phyloP scores from a whole-genome alignment of 2,113 vertebrate species.

The Blennius ocellaris region DNA sequence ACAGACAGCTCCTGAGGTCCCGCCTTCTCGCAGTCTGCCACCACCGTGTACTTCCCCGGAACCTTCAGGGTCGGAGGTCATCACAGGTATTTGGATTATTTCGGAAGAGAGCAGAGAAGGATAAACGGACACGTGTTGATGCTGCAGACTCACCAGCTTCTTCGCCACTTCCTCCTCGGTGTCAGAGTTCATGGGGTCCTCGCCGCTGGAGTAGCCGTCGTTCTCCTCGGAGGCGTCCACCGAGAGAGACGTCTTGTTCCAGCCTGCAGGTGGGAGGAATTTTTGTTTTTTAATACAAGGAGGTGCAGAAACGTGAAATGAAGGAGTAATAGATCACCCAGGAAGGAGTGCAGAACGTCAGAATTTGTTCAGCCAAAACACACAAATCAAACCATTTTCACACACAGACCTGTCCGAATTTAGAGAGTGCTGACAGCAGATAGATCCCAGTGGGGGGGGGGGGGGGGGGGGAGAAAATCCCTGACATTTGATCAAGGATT shows the following conservation, averaged over 20 bases:
- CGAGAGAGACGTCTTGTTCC: conserved; percentile 88
- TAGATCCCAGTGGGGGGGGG: background rate
- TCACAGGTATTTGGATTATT: background rate
- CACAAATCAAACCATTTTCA: background rate
- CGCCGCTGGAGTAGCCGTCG: conserved; percentile 92
- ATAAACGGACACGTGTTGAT: background rate
- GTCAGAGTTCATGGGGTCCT: conserved; percentile 94
- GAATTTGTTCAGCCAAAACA: background rate
- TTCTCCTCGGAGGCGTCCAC: conserved; percentile 91
- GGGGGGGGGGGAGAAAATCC: too few species aligned
- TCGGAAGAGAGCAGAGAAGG: background rate
- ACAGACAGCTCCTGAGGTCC: conserved; percentile 85
- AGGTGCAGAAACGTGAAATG: too few species aligned
- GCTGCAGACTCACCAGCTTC: conserved; percentile 88
- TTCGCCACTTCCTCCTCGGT: conserved; percentile 89
- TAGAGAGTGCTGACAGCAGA: background rate
- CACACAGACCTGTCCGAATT: background rate
- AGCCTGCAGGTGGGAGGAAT: conserved; percentile 79
- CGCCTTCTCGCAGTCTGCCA: conserved; percentile 88
- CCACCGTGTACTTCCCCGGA: conserved; percentile 91
- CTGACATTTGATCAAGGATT: background rate
- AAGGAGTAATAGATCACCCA: background rate
- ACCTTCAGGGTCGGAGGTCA: conserved; percentile 73
- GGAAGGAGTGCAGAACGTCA: background rate
- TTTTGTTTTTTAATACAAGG: too few species aligned